phyloP scores from a whole-genome alignment of 1,140 invertebrate species.

The Steinernema feltiae region DNA sequence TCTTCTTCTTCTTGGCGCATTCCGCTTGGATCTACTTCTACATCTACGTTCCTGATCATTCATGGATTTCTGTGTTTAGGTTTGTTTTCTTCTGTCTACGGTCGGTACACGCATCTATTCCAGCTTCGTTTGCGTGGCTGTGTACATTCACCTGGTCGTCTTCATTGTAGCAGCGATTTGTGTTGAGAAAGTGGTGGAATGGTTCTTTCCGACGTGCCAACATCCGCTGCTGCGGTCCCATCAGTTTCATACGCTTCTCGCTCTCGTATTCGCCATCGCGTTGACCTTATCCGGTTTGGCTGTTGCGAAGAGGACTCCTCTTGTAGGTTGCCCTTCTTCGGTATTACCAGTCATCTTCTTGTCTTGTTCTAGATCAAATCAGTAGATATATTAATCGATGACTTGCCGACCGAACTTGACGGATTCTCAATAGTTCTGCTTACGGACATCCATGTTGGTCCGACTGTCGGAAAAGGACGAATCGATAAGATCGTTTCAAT shows the following conservation, averaged over 20 bases:
- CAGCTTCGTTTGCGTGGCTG: slow-evolving; percentile 33
- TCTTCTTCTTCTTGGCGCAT: slow-evolving; percentile 25
- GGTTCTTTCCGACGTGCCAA: slow-evolving; percentile 17
- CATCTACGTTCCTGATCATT: slow-evolving; percentile 27
- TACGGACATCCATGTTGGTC: slow-evolving; percentile 46
- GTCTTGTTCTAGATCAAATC: slow-evolving; percentile 24
- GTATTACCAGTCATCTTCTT: too few relatives aligned
- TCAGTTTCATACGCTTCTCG: slow-evolving; percentile 27
- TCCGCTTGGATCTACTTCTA: slow-evolving; percentile 40
- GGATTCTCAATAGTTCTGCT: slow-evolving; percentile 44
- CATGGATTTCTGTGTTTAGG: slow-evolving; percentile 22
- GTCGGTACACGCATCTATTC: slow-evolving; percentile 6
- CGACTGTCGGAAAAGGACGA: slow-evolving; percentile 34
- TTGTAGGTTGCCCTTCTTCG: too few relatives aligned
- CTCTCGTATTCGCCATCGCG: slow-evolving; percentile 27
- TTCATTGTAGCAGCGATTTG: slow-evolving; percentile 23
- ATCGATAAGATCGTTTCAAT: slow-evolving; percentile 35
- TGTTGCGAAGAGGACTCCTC: slow-evolving; percentile 16
- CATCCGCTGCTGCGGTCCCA: slow-evolving; percentile 34
- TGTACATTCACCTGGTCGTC: slow-evolving; percentile 30
- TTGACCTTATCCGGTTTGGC: slow-evolving; percentile 30
- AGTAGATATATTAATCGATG: slow-evolving; percentile 19
- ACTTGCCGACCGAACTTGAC: slow-evolving; percentile 31
- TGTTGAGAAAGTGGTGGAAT: slow-evolving; percentile 20
- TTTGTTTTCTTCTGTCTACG: background rate